Evolutionary conservation across 2,113 vertebrate genomes (phyloP).

Genomic region (Takifugu flavidus): DNA sequence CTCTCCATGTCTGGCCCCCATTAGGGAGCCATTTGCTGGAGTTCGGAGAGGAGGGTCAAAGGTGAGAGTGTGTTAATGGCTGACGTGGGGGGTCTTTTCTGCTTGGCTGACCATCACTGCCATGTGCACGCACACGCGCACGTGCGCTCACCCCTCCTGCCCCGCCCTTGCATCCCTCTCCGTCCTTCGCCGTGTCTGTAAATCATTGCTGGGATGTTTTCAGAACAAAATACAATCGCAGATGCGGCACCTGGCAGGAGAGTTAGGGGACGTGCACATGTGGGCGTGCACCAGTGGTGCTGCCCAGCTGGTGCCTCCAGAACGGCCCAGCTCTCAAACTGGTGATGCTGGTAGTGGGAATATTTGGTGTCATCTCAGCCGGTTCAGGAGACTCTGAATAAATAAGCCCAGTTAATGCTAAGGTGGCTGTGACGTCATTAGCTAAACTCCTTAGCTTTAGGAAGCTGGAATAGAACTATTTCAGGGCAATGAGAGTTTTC

Average conservation of each 20-base stretch:
- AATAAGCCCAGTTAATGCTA: neutral
- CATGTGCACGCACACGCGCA: constrained; percentile 20
- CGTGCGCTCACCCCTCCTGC: constrained; percentile 11
- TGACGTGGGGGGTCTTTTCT: constrained; percentile 69
- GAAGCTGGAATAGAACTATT: too few species aligned
- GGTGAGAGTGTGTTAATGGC: constrained; percentile 69
- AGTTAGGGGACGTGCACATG: constrained; percentile 45
- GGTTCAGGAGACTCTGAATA: neutral
- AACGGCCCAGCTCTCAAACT: neutral
- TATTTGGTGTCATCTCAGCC: neutral
- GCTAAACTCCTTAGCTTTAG: too few species aligned
- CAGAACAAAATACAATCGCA: constrained; percentile 51
- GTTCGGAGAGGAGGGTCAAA: constrained; percentile 57
- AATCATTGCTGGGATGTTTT: constrained; percentile 51
- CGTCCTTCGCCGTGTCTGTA: constrained; percentile 40
- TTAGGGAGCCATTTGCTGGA: constrained; percentile 58
- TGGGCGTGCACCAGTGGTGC: constrained; percentile 20
- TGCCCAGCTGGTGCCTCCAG: neutral
- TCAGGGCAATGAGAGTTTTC: too few species aligned
- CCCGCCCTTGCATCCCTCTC: neutral
- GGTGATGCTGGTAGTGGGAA: neutral
- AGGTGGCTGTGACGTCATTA: too few species aligned
- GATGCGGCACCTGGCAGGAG: constrained; percentile 59
- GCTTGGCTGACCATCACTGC: constrained; percentile 62
- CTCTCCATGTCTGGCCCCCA: constrained; percentile 65